phyloP scores from a whole-genome alignment of 2,113 vertebrate genomes.

The Daboia siamensis region DNA sequence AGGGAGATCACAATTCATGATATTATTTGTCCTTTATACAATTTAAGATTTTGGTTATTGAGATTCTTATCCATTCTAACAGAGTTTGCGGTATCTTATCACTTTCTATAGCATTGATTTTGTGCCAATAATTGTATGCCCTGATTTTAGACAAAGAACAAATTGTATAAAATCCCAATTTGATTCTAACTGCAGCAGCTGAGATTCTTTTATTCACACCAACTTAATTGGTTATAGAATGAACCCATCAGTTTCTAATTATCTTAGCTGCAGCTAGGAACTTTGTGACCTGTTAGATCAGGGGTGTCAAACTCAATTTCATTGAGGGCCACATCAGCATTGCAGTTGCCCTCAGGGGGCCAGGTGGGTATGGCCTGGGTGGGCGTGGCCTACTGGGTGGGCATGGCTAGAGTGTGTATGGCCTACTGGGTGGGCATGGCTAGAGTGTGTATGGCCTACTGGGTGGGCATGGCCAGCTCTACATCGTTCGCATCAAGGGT shows the following conservation, averaged over 20 bases:
- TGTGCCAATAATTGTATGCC: neutral
- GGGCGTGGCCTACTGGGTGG: too few relatives aligned
- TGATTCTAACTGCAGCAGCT: neutral
- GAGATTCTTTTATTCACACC: neutral
- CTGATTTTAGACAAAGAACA: neutral
- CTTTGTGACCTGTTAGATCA: neutral
- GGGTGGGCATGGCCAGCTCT: too few relatives aligned
- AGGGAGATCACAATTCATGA: neutral
- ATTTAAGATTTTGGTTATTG: neutral
- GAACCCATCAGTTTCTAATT: neutral
- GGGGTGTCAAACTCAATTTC: too few relatives aligned
- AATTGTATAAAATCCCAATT: neutral
- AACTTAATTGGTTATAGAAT: neutral
- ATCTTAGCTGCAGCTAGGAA: neutral
- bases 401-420: too few relatives aligned
- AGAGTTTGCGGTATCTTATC: neutral
- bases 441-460: too few relatives aligned
- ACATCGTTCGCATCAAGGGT: too few relatives aligned
- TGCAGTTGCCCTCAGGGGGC: too few relatives aligned
- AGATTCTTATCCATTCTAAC: neutral
- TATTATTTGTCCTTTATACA: neutral
- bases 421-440: too few relatives aligned
- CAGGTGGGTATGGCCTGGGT: too few relatives aligned
- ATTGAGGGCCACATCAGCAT: too few relatives aligned
- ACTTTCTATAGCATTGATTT: neutral